phyloP scores from a whole-genome alignment of 2,888 invertebrate genomes.

The Crocallis elinguaria region DNA sequence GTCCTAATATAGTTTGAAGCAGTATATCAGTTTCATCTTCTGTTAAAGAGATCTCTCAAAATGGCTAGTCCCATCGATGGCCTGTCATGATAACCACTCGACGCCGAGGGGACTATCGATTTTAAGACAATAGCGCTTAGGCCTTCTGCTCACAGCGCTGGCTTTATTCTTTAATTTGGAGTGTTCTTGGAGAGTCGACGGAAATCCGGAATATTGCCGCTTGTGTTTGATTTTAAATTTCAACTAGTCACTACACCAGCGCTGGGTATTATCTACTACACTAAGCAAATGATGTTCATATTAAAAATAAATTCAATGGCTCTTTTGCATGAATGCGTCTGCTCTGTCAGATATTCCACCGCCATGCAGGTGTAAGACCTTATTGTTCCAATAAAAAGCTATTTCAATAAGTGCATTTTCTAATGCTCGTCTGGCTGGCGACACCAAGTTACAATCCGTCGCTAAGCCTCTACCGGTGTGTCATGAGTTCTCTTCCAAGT shows the following conservation, averaged over 20 bases:
- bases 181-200: conserved; percentile 1
- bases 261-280: no score
- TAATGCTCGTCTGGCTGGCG: no score
- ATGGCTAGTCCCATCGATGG: background rate
- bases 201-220: conserved; percentile 15
- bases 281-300: no score
- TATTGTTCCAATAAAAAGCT: no score
- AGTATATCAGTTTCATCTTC: background rate
- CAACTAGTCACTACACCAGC: background rate
- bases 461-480: no score
- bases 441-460: no score
- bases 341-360: no score
- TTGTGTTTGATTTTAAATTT: background rate
- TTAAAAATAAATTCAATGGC: no score
- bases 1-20: background rate
- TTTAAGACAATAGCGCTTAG: conserved; percentile 21
- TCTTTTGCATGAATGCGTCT: no score
- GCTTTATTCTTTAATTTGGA: conserved; percentile 12
- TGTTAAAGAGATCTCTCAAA: background rate
- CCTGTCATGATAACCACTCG: conserved; percentile 10
- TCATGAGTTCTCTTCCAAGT: no score
- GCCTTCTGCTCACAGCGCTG: background rate
- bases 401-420: no score
- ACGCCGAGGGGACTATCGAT: conserved; percentile 12
- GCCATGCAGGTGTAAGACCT: no score